Evolutionary conservation across 2,888 invertebrate genomes (phyloP).

Genomic region (Neelides folsomi): DNA sequence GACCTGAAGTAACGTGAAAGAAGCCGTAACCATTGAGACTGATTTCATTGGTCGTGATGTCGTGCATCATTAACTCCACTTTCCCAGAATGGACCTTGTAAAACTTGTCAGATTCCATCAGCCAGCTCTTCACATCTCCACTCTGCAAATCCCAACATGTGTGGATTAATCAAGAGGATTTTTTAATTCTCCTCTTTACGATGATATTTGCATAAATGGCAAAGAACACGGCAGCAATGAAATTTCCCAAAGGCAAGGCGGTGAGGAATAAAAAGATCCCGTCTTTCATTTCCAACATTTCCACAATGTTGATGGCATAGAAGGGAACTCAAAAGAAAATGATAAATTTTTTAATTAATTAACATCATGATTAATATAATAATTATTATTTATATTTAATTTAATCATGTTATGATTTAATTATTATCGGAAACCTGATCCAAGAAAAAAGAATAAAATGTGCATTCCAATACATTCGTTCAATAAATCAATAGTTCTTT

Average conservation of each 20-base stretch:
- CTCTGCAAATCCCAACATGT: neutral
- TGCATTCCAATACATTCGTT: no score
- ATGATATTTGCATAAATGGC: slow-evolving; percentile 4
- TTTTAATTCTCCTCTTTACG: neutral
- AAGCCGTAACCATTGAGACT: slow-evolving; percentile 7
- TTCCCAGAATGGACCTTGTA: slow-evolving; percentile 8
- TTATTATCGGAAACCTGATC: no score
- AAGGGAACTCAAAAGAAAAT: slow-evolving; percentile 7
- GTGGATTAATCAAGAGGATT: no score
- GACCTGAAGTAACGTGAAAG: slow-evolving; percentile 6
- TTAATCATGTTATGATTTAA: no score
- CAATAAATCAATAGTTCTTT: no score
- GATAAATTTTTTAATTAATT: no score
- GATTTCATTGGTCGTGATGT: slow-evolving; percentile 6
- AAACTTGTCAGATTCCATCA: slow-evolving; percentile 4
- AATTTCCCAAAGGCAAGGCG: slow-evolving; percentile 2
- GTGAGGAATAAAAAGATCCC: slow-evolving; percentile 2
- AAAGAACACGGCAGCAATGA: slow-evolving; percentile 3
- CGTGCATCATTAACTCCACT: slow-evolving; percentile 8
- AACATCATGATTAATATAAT: no score
- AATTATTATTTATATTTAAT: no score
- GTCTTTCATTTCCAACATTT: slow-evolving; percentile 5
- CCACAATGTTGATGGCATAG: slow-evolving; percentile 10
- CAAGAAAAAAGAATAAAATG: no score
- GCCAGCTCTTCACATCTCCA: slow-evolving; percentile 6